Evolutionary conservation across 2,888 invertebrate species (phyloP).

Genomic region (Drosophila flavopinicola): DNA sequence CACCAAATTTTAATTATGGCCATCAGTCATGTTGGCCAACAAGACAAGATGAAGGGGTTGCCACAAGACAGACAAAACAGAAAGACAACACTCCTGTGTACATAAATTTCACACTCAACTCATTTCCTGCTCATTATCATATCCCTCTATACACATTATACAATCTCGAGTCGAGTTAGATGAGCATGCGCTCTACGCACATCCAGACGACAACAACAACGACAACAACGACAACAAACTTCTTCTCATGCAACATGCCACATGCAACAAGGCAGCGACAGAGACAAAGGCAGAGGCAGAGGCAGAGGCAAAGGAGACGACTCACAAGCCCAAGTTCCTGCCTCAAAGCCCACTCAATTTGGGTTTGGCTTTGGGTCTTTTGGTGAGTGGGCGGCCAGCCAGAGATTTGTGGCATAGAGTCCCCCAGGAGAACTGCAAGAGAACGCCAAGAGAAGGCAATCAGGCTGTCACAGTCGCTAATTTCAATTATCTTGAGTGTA

Average conservation of each 20-base stretch:
- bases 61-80: constrained; percentile 3
- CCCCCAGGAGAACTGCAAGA: constrained; percentile 45
- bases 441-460: too few relatives aligned
- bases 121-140: constrained; percentile 79
- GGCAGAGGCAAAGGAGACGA: constrained; percentile 1
- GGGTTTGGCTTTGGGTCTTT: constrained; percentile 54
- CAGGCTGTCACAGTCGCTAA: constrained; percentile 76
- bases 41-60: constrained; percentile 35
- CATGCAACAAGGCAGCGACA: background rate
- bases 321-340: constrained; percentile 14
- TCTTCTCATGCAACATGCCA: constrained; percentile 12
- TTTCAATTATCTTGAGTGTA: constrained; percentile 76
- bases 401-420: constrained; percentile 59
- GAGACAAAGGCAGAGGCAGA: background rate
- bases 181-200: constrained; percentile 56
- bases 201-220: constrained; percentile 9
- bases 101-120: constrained; percentile 80
- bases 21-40: constrained; percentile 65
- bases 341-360: constrained; percentile 66
- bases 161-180: constrained; percentile 49
- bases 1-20: constrained; percentile 65
- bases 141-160: constrained; percentile 56
- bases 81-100: constrained; percentile 68
- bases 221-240: background rate
- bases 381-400: constrained; percentile 65